These are phyloP conservation scores for Grus americana DNA, from an alignment of 2,113 vertebrate species.

Conservation along the genomic window DNA sequence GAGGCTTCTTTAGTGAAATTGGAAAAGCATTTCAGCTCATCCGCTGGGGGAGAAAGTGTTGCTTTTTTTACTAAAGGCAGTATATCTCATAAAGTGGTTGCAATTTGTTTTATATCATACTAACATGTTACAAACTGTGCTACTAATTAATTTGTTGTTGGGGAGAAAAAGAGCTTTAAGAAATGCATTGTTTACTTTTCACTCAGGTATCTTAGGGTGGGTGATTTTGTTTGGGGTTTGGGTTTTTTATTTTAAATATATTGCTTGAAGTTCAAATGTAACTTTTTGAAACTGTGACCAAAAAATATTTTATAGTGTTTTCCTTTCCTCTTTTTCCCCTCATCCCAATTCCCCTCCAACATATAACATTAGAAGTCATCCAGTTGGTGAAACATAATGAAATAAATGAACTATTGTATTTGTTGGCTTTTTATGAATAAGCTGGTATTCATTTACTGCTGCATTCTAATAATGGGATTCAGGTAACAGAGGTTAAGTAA, in stretches of 20 bases:
- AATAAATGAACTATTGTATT: slow-evolving; percentile 71
- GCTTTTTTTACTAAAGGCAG: neutral
- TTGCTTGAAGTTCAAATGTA: neutral
- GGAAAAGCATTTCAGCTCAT: neutral
- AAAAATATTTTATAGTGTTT: neutral
- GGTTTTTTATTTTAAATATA: neutral
- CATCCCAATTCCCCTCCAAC: neutral
- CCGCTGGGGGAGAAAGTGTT: neutral
- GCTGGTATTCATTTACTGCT: slow-evolving; percentile 74
- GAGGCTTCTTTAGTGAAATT: neutral
- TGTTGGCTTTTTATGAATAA: slow-evolving; percentile 75
- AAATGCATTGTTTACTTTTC: neutral
- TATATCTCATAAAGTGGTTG: neutral
- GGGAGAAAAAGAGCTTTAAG: neutral
- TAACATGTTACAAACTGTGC: neutral
- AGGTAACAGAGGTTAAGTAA: slow-evolving; percentile 71
- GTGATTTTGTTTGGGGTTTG: neutral
- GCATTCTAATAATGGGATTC: slow-evolving; percentile 70
- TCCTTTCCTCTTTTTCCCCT: neutral
- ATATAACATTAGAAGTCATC: neutral
- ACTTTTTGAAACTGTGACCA: neutral
- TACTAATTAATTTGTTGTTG: neutral
- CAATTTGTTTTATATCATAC: neutral
- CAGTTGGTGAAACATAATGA: slow-evolving; percentile 59
- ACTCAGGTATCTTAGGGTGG: neutral